Evolutionary conservation across 2,888 invertebrate genomes (phyloP), one percentile per base, ranked within the genome.

Genomic region (Clivina fossor): DNA sequence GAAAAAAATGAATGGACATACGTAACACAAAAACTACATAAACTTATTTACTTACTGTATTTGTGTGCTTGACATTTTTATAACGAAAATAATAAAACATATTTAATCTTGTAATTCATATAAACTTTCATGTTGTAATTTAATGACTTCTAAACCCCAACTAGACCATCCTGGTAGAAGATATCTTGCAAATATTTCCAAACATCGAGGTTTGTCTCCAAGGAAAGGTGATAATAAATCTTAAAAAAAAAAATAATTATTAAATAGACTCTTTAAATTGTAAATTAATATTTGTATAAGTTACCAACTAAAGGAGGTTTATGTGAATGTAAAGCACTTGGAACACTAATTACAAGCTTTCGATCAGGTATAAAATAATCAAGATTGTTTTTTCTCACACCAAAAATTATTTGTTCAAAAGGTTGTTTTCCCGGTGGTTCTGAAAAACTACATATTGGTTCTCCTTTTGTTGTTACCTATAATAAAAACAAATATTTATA

Each of bases 111-210:
- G 40, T 47, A 20, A 26, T 59, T 76, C 72, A 68, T 77, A 83
- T 20, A 83, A 65, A 47, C 78, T 78, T 58, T 76, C 71, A 68
- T 90, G 86, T 76, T 92, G 91, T 70, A 91, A 83, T 69, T 87
- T 86, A 13, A 93, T 69, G 5, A 91, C 93, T 76, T 97, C 94
- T 66, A 86, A 82, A 0, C 96, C 97, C 68, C 89, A 82, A 65
- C 92, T 91, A 0, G 89, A 90, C 73, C 90, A 93, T 19, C 82
- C 78, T 0, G 95, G 90, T 44, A 89, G 78, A 16, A 97, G 79
- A 72, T 93, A 93, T 62, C 98, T 80, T 1, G 96, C 95, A 76
- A 96, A 98, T 49, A 98, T 71, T 74, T 98, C 98, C 62, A 96
- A 73, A 63, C 86, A 86, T 59, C 80, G 77, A 2, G 85, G 79